Base-by-base conservation (phyloP, 1,140 invertebrate species). In the Diuraphis noxia region DNA sequence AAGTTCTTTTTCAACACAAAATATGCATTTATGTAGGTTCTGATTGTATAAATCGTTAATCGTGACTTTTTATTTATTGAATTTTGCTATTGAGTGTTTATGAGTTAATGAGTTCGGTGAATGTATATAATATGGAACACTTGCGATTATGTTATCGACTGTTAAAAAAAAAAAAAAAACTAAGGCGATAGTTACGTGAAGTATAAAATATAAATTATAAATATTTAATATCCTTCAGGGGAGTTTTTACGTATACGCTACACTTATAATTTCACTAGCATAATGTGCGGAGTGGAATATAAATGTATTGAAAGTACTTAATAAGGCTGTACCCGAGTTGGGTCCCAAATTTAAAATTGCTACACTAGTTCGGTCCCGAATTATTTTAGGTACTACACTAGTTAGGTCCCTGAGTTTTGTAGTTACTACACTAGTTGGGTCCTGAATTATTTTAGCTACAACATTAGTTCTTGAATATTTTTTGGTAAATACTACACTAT, bases 11-110 rank as follows among this genome's bases (percentile, higher is more conserved):
- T n/a, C 13, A n/a, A 43, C 6, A 43, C 6, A 41, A n/a, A 84
- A 43, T 84, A 43, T 84, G 30, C 30, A n/a, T 84, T 84, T 84
- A 43, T 84, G 21, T 79, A 38, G 8, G 1, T 38, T 25, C 38
- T 85, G n/a, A n/a, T 49, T 49, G 43, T 49, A 85, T 49, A 85
- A 46, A 49, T 21, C 19, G 34, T 85, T 21, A 21, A 85, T 85
- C 84, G 84, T 85, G 84, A 85, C 41, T 85, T 46, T 49, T 49
- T 49, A 34, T 43, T 85, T 34, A 43, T 85, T 85, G 21, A n/a
- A 85, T n/a, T 30, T 23, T 46, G 30, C 41, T 43, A 34, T 46
- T 6, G 82, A 85, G 43, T 43, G 30, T n/a, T 43, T 85, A 43
- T 85, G 56, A n/a, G 30, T 63, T 17, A n/a, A 46, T n/a, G 30